Conservation (phyloP, 2,797 vertebrate species). For the Odontamblyopus rebecca region DNA sequence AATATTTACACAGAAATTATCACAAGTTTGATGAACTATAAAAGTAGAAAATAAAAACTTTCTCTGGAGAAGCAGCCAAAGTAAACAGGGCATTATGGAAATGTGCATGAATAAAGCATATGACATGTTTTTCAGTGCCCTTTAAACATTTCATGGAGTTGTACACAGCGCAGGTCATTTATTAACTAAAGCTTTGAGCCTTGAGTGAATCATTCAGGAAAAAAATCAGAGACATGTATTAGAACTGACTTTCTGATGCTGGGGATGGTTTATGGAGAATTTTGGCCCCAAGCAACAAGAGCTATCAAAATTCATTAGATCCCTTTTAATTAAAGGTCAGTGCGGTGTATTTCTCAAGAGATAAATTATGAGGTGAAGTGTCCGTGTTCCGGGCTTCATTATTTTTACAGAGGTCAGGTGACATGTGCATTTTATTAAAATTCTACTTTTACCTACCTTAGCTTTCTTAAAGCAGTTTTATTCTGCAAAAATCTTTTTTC, state of each 20-base stretch:
- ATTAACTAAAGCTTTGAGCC: conserved; percentile 2
- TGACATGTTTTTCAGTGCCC: background rate
- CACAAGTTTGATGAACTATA: too few species aligned
- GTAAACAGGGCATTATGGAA: background rate
- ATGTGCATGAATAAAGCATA: background rate
- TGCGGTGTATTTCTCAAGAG: background rate
- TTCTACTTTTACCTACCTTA: background rate
- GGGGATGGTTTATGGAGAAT: conserved; percentile 1
- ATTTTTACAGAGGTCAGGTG: conserved; percentile 9
- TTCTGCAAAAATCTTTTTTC: too few species aligned
- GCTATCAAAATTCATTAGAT: conserved; percentile 6
- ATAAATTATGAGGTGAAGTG: background rate
- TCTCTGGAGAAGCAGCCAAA: background rate
- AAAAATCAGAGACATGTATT: conserved; percentile 34
- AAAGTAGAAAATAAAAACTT: too few species aligned
- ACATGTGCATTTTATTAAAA: background rate
- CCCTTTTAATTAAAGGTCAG: conserved; percentile 12
- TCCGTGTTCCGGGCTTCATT: background rate
- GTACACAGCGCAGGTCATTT: background rate
- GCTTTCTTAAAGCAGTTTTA: background rate
- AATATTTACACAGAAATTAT: too few species aligned
- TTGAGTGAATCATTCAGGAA: background rate
- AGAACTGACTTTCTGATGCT: conserved; percentile 31
- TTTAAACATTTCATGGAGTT: background rate
- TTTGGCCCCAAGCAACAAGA: background rate